These are phyloP conservation scores for Semotilus atromaculatus DNA, from an alignment of 2,797 vertebrate species.

Conservation along the genomic window DNA sequence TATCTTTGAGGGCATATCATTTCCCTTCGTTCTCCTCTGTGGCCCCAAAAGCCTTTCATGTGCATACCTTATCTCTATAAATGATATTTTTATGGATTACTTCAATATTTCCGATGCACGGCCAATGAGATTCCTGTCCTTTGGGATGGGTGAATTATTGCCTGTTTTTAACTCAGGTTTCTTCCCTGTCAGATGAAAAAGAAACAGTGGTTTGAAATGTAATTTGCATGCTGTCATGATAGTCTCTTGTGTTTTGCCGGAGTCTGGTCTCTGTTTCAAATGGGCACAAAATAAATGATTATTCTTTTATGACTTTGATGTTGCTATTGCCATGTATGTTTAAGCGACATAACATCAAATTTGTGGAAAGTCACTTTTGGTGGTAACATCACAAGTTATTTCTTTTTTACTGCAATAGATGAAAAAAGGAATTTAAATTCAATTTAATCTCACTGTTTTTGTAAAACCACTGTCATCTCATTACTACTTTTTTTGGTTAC, in stretches of 20 bases:
- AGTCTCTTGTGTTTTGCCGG: conserved; percentile 38
- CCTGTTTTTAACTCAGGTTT: conserved; percentile 37
- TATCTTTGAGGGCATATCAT: neutral
- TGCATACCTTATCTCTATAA: conserved; percentile 32
- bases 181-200: conserved; percentile 37
- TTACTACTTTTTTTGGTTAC: neutral
- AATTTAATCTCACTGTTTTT: neutral
- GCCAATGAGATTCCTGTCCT: conserved; percentile 18
- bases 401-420: neutral
- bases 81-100: conserved; percentile 31
- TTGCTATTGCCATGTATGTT: neutral
- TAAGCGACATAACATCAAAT: neutral
- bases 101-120: neutral
- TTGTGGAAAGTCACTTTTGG: neutral
- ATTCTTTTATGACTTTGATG: conserved; percentile 5
- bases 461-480: neutral
- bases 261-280: conserved; percentile 23
- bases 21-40: conserved; percentile 1
- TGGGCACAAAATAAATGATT: neutral
- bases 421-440: neutral
- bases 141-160: conserved; percentile 53
- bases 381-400: neutral
- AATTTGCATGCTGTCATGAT: conserved; percentile 25
- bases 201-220: conserved; percentile 23
- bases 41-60: conserved; percentile 37